Conservation (phyloP, 2,888 invertebrate species). For the Pedicia rivosa region DNA sequence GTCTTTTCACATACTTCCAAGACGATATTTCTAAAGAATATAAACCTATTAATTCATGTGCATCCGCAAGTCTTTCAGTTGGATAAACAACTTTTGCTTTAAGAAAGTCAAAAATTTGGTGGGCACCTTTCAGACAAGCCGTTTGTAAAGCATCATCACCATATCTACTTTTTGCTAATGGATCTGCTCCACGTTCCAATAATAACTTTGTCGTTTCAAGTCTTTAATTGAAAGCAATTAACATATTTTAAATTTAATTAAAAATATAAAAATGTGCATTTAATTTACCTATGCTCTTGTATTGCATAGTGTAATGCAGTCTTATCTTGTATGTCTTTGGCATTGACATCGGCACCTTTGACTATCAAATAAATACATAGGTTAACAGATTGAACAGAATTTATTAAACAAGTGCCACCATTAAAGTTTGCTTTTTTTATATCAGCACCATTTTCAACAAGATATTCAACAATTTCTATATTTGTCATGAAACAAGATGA, state of each 20-base stretch:
- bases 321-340: slow-evolving; percentile 76
- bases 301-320: slow-evolving; percentile 91
- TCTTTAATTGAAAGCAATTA: too few species aligned
- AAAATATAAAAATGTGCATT: too few species aligned
- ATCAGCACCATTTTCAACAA: slow-evolving; percentile 68
- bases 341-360: slow-evolving; percentile 71
- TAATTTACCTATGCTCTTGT: slow-evolving; percentile 62
- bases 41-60: slow-evolving; percentile 65
- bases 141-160: slow-evolving; percentile 83
- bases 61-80: slow-evolving; percentile 59
- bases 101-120: slow-evolving; percentile 53
- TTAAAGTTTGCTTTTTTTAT: slow-evolving; percentile 72
- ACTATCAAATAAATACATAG: slow-evolving; percentile 65
- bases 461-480: slow-evolving; percentile 49
- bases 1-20: neutral
- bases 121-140: slow-evolving; percentile 66
- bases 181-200: slow-evolving; percentile 64
- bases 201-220: slow-evolving; percentile 71
- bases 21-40: neutral
- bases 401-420: slow-evolving; percentile 87
- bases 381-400: slow-evolving; percentile 73
- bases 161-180: slow-evolving; percentile 55
- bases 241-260: too few species aligned
- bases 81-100: slow-evolving; percentile 43
- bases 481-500: slow-evolving; percentile 90